These are phyloP conservation scores for Heliocidaris erythrogramma DNA, from an alignment of 35 echinoderm and acorn worm genomes.

Conservation along the genomic window DNA sequence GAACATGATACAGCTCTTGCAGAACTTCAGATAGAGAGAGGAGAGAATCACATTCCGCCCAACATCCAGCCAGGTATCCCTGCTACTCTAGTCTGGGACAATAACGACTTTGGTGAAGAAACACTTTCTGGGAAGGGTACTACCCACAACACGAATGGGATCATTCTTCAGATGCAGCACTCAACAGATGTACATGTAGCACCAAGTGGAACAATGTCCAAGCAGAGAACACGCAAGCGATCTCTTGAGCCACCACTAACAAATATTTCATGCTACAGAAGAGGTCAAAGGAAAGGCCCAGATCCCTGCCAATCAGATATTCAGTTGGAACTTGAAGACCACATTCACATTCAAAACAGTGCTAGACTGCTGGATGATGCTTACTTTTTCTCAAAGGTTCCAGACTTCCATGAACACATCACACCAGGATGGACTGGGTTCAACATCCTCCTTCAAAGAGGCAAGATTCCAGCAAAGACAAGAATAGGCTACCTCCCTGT, in stretches of 20 bases:
- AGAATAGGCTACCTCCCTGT: conserved; percentile 67
- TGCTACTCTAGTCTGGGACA: conserved; percentile 81
- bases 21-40: conserved; percentile 38
- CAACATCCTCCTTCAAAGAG: conserved; percentile 25
- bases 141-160: conserved; percentile 65
- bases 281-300: conserved; percentile 14
- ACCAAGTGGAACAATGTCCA: background rate
- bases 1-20: conserved; percentile 79
- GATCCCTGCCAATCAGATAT: background rate
- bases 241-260: background rate
- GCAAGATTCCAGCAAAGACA: conserved; percentile 46
- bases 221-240: conserved; percentile 36
- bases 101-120: conserved; percentile 75
- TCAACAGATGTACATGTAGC: background rate
- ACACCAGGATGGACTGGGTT: conserved; percentile 74
- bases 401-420: background rate
- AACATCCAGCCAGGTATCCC: conserved; percentile 19
- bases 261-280: conserved; percentile 41
- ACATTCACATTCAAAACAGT: background rate
- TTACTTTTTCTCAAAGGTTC: background rate
- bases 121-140: conserved; percentile 62
- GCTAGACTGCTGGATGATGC: background rate
- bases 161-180: conserved; percentile 48
- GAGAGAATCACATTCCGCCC: conserved; percentile 6
- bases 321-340: background rate